Conservation (phyloP, 2,888 invertebrate species). For the Melolontha melolontha region DNA sequence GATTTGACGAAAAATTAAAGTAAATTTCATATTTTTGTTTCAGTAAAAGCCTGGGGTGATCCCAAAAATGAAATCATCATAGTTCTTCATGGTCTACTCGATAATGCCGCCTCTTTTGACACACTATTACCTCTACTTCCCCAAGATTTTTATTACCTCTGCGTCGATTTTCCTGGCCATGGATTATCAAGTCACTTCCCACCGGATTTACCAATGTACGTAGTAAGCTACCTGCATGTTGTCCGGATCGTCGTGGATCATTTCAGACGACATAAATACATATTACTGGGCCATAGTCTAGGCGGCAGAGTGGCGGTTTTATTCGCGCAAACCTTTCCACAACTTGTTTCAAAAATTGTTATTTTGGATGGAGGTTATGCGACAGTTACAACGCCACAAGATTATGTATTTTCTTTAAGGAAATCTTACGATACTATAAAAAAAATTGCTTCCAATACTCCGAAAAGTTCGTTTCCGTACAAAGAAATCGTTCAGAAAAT, state of each 20-base stretch:
- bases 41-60: conserved; percentile 74
- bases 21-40: neutral
- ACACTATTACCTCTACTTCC: conserved; percentile 70
- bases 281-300: conserved; percentile 61
- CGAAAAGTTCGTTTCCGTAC: conserved; percentile 14
- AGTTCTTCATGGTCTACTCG: conserved; percentile 71
- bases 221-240: conserved; percentile 64
- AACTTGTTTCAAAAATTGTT: conserved; percentile 20
- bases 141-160: conserved; percentile 63
- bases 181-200: conserved; percentile 71
- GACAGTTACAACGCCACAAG: conserved; percentile 2
- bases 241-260: conserved; percentile 55
- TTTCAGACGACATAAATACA: conserved; percentile 58
- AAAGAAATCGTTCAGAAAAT: conserved; percentile 35
- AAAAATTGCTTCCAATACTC: conserved; percentile 20
- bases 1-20: too few relatives aligned
- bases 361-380: conserved; percentile 29
- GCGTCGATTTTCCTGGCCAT: conserved; percentile 72
- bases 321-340: conserved; percentile 33
- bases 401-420: conserved; percentile 15
- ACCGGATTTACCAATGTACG: conserved; percentile 41
- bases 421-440: conserved; percentile 23
- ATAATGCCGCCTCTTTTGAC: conserved; percentile 73
- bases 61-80: conserved; percentile 69
- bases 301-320: conserved; percentile 28